Base-by-base conservation (phyloP, 2,113 vertebrate genomes). In the Gobiocypris rarus region DNA sequence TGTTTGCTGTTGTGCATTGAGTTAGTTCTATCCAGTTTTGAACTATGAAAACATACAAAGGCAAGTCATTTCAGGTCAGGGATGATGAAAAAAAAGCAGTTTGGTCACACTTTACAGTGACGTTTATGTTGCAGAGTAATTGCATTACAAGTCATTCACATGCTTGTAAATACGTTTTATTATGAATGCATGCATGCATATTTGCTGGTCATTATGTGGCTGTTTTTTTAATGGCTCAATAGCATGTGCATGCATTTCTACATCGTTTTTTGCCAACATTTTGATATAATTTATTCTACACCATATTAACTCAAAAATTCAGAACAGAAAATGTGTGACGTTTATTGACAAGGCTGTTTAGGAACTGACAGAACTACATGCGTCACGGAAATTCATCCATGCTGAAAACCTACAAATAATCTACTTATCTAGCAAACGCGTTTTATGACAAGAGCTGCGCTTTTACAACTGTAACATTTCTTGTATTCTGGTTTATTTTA, bases 1-100 rank as follows among this genome's bases (percentile, higher is more conserved):
- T 82, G 83, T 87, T 85, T 48, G 86, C 50, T 43, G 19, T 45
- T 31, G 34, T 13, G 17, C 48, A 69, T 83, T 87, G 74, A 84
- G 84, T 85, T 65, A 61, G 63, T 28, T 22, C 19, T 15, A 8
- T 80, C 19, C n/a, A 4, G 24, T 48, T 86, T 11, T 76, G 38
- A 59, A 81, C 70, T 28, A 15, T 71, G 56, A 82, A 63, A 17
- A 31, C 9, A 7, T 43, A 10, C n/a, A 3, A 13, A 58, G 61
- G 45, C 28, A 74, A 48, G n/a, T 28, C 1, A 6, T 41, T 73
- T 11, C 61, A 75, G 22, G 54, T 9, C 9, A 13, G 19, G 31
- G 19, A 41, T 4, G 24, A 6, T n/a, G n/a, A 45, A 11, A 45
- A 45, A 11, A 45, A 11, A 10, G 0, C 11, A 1, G 11, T 19